Base-by-base conservation (phyloP, 2,888 invertebrate genomes). In the Cremastobaeus sp. region DNA sequence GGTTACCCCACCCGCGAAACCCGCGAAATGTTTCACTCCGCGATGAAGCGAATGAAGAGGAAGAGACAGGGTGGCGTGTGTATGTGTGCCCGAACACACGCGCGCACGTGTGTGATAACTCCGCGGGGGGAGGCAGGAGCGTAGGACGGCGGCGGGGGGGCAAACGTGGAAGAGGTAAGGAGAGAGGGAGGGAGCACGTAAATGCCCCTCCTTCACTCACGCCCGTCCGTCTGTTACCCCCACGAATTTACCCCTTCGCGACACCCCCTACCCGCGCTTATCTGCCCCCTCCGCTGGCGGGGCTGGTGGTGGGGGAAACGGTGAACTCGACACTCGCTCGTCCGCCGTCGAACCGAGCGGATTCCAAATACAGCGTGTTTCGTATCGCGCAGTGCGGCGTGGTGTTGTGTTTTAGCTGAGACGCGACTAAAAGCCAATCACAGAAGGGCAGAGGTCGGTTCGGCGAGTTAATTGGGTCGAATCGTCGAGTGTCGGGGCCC, bases 21-120 rank as follows among this genome's bases (percentile, higher is more conserved):
- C 83, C 84, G 85, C 84, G 85, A 85, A 86, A 85, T 84, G 85
- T 85, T 85, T 84, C 82, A 83, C 83, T 83, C 79, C 77, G 47
- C 78, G 77, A 77, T 74, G 79, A 73, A 73, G 74, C 76, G 77
- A 74, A 68, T 62, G 70, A 62, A 54, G 64, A 60, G 78, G 66
- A 64, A 57, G 77, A 76, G 70, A 74, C 62, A 47, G 39, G 39
- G 52, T 25, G 45, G 52, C 60, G 30, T 60, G 50, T 14, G 35
- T 21, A 28, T 34, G 59, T 57, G 45, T 21, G 37, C 54, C 30
- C 18, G 28, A 66, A 54, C 69, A 55, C 50, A 43, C 30, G 20
- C 28, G 39, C 43, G 47, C 37, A 34, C 17, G 48, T 39, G 45
- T 28, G 39, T 52, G 37, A 30, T 45, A 68, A 54, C 76, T 70